Percentiles rank a stretch among this genome's conserved stretches.
These are phyloP conservation scores for Phylloscopus trochilus DNA, from an alignment of 2,113 vertebrate species.

Conservation along the genomic window DNA sequence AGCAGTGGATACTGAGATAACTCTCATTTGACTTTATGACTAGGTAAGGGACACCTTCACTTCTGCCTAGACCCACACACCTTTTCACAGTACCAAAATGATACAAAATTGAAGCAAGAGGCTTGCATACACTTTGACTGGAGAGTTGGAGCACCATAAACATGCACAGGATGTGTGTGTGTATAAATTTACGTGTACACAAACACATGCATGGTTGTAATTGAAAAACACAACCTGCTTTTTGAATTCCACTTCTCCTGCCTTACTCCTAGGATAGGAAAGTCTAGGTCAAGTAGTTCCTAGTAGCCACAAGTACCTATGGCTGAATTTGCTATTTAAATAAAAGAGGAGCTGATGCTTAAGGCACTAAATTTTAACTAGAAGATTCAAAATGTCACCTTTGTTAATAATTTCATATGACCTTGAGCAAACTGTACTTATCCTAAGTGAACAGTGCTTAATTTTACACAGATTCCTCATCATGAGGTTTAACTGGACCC, in stretches of 20 bases:
- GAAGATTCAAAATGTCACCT: not conserved
- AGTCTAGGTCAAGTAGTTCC: not conserved
- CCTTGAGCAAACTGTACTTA: not conserved
- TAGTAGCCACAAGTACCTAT: not conserved
- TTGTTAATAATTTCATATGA: not conserved
- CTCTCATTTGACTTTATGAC: not conserved
- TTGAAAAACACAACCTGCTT: not conserved
- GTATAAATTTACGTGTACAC: not conserved
- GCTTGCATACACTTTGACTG: not conserved
- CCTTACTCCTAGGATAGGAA: not conserved
- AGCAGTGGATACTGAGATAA: not conserved
- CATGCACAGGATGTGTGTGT: rapidly evolving
- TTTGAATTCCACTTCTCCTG: not conserved
- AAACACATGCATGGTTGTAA: not conserved
- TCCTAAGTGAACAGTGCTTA: not conserved
- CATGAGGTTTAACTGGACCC: rapidly evolving
- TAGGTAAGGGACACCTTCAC: not conserved
- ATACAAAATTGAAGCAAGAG: not conserved
- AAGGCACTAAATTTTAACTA: not conserved
- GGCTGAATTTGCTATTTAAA: not conserved
- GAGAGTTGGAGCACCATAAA: not conserved
- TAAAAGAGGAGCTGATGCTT: not conserved
- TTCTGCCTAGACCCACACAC: not conserved
- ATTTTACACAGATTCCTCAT: not conserved
- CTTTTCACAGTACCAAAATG: not conserved